Evolutionary conservation across 2,113 vertebrate species (phyloP), one percentile per base, ranked within the genome.

Genomic region (Bos taurus): DNA sequence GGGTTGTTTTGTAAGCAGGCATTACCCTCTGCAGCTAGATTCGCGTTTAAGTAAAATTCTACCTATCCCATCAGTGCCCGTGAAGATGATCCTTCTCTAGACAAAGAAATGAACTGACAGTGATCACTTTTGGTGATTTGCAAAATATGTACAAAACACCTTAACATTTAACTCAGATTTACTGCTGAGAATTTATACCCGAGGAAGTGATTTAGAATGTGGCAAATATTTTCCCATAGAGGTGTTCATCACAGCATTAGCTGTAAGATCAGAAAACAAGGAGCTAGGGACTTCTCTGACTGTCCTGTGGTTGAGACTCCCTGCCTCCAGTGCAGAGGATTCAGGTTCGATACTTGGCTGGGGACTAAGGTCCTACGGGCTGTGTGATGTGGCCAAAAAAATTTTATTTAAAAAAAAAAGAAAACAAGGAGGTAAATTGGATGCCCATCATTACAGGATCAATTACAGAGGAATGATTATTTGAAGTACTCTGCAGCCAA

Each of bases 41-140:
- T 80, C n/a, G 15, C 64, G 85, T 92, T 88, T 59, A 94, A 88
- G 89, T 81, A 88, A 90, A 96, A 78, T 82, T 67, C 81, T 85
- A 10, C 28, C 46, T 40, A 5, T 11, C 40, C 46, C 11, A 1
- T 11, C 21, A 15, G 30, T 2, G 1, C 77, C 54, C 7, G 17
- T 78, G 17, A 77, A 54, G 88, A 5, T 40, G 59, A 54, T 19
- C 88, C 50, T 74, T 84, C 88, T 46, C 86, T 36, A 50, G 74
- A 36, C 87, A 71, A 43, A 46, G 81, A 88, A 46, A 62, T 52
- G 74, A 91, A 81, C 40, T 15, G 78, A 67, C 50, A 46, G 87
- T 50, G 83, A 78, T 88, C 82, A 19, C 60, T 62, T 71, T n/a
- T 36, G 77, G 52, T 2, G 5, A 56, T 93, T 46, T 86, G 83